Evolutionary conservation across 2,113 vertebrate species (phyloP), one percentile per base, ranked within the genome.

Genomic region (Thamnaconus septentrionalis): DNA sequence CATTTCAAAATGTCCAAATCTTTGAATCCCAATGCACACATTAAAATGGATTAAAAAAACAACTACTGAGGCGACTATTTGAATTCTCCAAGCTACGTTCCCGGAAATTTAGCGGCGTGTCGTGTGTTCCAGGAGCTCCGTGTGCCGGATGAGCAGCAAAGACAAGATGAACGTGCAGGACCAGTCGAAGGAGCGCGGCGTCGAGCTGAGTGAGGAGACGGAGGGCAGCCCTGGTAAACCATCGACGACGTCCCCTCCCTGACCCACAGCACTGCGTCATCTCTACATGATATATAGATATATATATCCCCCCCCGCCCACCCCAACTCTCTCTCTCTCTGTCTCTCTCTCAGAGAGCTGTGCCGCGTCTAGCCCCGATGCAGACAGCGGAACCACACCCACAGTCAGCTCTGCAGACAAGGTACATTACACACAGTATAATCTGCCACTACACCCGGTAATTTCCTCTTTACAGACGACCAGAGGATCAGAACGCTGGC

Each of bases 101-200:
- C 57, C 12, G 56, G 6, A 58, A 31, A 31, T 31, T 31, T 31
- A 31, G 18, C 45, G 5, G 3, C 5, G 0, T 43, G 41, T 55
- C 2, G 7, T 71, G n/a, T 8, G 9, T 43, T 59, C 42, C 64
- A 96, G 95, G 83, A 94, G 85, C 73, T 95, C 95, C 0, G 94
- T 96, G 70, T 95, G 95, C 75, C 89, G 95, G 54, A 94, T 96
- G 92, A 96, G 95, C 90, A 96, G 95, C 76, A 93, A 81, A 4
- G 95, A 96, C 18, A 96, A 96, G 87, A 94, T 93, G 69, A 94
- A 89, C 3, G 91, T 96, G 1, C 94, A 95, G 80, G 95, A 96
- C 66, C 91, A 94, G 73, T 96, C 95, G 5, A 96, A 96, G 59
- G 95, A 96, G 64, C 90, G 92, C 59, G 90, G 92, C 6, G 81